A percentile compares a stretch with the other conserved stretches of the same genome.
These are phyloP conservation scores for Campylomormyrus numenius DNA, from an alignment of 2,113 vertebrate genomes.

Conservation along the genomic window DNA sequence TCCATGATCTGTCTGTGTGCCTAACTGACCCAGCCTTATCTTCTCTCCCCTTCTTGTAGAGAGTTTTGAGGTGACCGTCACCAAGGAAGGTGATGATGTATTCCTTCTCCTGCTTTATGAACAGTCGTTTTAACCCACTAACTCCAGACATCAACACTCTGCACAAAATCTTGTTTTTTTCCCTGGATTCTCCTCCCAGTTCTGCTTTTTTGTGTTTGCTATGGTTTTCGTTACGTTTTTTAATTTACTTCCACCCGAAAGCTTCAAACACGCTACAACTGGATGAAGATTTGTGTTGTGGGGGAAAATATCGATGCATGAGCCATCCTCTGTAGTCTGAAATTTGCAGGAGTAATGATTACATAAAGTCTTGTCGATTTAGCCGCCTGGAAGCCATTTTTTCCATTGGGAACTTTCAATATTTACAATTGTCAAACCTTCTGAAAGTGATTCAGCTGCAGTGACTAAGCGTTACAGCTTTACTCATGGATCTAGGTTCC, in stretches of 20 bases:
- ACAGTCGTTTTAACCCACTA: slow-evolving; percentile 93
- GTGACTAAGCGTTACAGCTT: neutral
- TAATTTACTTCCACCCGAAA: slow-evolving; percentile 43
- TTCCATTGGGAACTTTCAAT: neutral
- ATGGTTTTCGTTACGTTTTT: slow-evolving; percentile 35
- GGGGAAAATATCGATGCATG: slow-evolving; percentile 88
- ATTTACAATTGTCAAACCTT: slow-evolving; percentile 1
- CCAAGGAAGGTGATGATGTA: slow-evolving; percentile 98
- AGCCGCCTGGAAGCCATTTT: neutral
- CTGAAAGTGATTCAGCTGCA: neutral
- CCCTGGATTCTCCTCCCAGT: slow-evolving; percentile 61
- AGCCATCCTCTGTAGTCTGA: slow-evolving; percentile 79
- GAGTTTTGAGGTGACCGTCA: slow-evolving; percentile 99
- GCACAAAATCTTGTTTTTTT: slow-evolving; percentile 72
- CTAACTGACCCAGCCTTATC: slow-evolving; percentile 90
- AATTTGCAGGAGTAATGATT: neutral
- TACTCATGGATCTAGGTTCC: neutral
- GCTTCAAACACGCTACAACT: slow-evolving; percentile 54
- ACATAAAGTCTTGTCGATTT: neutral
- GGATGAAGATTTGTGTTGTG: slow-evolving; percentile 70
- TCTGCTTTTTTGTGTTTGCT: slow-evolving; percentile 58
- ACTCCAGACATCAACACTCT: slow-evolving; percentile 88
- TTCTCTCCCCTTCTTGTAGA: slow-evolving; percentile 93
- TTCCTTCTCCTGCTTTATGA: slow-evolving; percentile 83
- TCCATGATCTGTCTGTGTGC: slow-evolving; percentile 52